Base-by-base conservation (phyloP, 2,113 vertebrate species). In the Anolis carolinensis region DNA sequence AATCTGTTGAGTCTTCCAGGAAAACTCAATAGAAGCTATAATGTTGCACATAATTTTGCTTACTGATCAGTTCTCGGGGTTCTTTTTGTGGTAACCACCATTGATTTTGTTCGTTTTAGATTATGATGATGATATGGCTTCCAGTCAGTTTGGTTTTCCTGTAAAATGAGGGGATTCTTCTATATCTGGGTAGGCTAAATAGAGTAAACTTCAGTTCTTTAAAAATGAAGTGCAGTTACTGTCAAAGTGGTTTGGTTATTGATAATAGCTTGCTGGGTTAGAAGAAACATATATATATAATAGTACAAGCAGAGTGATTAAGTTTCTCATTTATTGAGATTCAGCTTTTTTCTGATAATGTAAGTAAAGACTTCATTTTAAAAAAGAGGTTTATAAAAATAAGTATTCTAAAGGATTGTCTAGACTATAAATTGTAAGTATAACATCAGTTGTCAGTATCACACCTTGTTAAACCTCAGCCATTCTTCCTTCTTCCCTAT, bases 61-160 rank as follows among this genome's bases (percentile, higher is more conserved):
- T 86, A 44, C 87, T 85, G 74, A 89, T 85, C 86, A 72, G 27
- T 87, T 93, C 79, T 84, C 16, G 1, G 87, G 68, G 83, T 91
- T 90, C 79, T 86, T 50, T 79, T 82, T 63, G 86, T 81, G 89
- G 82, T 81, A 87, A 82, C 65, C 63, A 63, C 72, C 30, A 30
- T 52, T 75, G 62, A 90, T 93, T 87, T 80, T 85, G 84, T 88
- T 92, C 82, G 48, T 50, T 84, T 79, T 77, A 86, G 84, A 62
- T 89, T 75, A 79, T 86, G 73, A 62, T 89, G 78, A 79, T 86
- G 73, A 70, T 87, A 86, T 50, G 59, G 62, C 34, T 92, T 86
- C 76, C 85, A 78, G 0, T 59, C 77, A 89, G 74, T 88, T 91
- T 87, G 16, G 20, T 85, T 85, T 85, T 89, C 86, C 86, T 90